Evolutionary conservation across 2,888 invertebrate species (phyloP).

Genomic region (Chrysopilus asiliformis): DNA sequence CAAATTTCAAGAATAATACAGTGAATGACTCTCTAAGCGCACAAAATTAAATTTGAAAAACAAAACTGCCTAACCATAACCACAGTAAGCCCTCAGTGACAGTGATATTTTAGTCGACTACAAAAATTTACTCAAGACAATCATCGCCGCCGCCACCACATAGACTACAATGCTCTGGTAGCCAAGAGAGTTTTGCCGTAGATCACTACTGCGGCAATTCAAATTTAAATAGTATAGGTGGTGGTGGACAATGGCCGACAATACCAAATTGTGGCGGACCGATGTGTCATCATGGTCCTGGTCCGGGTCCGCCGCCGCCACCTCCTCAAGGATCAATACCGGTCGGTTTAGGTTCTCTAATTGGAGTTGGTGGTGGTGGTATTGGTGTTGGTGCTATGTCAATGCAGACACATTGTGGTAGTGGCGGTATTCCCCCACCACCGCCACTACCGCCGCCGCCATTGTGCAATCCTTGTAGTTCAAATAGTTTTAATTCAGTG

Average conservation of each 20-base stretch:
- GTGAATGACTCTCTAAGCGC: no score
- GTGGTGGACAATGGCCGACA: conserved; percentile 27
- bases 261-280: conserved; percentile 25
- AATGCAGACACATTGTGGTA: conserved; percentile 8
- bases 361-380: conserved; percentile 18
- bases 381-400: conserved; percentile 20
- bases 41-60: no score
- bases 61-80: no score
- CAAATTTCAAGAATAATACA: no score
- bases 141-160: conserved; percentile 38
- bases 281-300: conserved; percentile 27
- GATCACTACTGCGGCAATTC: conserved; percentile 35
- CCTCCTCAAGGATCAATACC: conserved; percentile 24
- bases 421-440: conserved; percentile 20
- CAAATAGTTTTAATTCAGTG: conserved; percentile 33
- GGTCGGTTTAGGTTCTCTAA: conserved; percentile 24
- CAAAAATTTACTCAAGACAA: conserved; percentile 38
- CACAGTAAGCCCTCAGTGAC: no score
- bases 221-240: conserved; percentile 20
- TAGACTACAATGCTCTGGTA: conserved; percentile 39
- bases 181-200: conserved; percentile 39
- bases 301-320: conserved; percentile 22
- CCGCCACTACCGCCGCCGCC: conserved; percentile 34
- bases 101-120: no score
- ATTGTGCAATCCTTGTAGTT: conserved; percentile 36